Evolutionary conservation across 2,113 vertebrate genomes (phyloP), one percentile per base, ranked within the genome.

Genomic region (Triplophysa siluroides): DNA sequence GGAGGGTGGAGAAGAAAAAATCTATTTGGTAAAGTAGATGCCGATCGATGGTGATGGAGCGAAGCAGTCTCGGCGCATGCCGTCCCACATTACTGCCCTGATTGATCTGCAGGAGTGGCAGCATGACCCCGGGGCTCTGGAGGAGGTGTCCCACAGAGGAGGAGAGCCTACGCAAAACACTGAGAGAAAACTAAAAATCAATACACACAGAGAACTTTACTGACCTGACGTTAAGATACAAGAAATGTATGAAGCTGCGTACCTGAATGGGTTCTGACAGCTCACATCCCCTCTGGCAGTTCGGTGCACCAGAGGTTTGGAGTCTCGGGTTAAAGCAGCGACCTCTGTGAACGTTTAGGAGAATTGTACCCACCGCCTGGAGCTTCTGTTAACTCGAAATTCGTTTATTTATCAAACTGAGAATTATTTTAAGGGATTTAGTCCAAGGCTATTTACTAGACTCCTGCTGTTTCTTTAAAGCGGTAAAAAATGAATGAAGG

Each of bases 1-100:
- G 79, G 76, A 86, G 84, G 85, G 87, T 76, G 86, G 86, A 84
- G 62, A 67, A 54, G 76, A 79, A 92, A 81, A 88, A 92, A 92
- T 89, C 91, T 86, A 93, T 93, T 93, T 91, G 86, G 90, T 90
- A 91, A 93, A 92, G 91, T 91, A 93, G 92, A 90, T 92, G 88
- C 90, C 87, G 91, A 94, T 93, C 91, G 89, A 93, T 93, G 87
- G 87, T 84, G 83, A 82, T 85, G 90, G 90, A 92, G 92, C 90
- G 86, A 89, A 89, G 86, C 88, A 83, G 89, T 86, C 85, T 71
- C 84, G 84, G 86, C 87, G 88, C 87, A 87, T 86, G 85, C 79
- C 87, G 62, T 92, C 88, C 85, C 88, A 91, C 89, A 92, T 92
- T 92, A 92, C 89, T 91, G 90, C 90, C 81, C 81, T 88, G 88